These are phyloP conservation scores for Rhynchopsitta pachyrhyncha DNA, from an alignment of 2,113 vertebrate genomes.

Conservation along the genomic window DNA sequence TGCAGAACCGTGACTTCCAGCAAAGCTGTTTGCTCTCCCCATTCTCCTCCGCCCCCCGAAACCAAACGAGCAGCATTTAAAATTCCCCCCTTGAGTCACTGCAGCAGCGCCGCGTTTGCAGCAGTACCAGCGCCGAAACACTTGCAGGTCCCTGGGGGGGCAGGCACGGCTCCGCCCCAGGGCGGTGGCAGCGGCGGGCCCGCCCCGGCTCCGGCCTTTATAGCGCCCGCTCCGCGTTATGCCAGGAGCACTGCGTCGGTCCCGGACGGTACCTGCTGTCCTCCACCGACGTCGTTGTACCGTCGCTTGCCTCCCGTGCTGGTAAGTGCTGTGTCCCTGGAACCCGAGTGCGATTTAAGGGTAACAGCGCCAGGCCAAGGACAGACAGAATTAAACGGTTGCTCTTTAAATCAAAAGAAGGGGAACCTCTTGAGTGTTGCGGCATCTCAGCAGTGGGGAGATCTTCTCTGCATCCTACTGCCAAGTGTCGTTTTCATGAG, in stretches of 20 bases:
- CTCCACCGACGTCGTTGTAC: accelerated
- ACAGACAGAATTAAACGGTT: accelerated
- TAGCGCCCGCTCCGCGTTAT: accelerated
- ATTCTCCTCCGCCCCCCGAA: background rate
- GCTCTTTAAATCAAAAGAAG: background rate
- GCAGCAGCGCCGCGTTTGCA: accelerated
- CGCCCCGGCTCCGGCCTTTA: background rate
- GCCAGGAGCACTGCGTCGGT: accelerated
- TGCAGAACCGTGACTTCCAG: accelerated
- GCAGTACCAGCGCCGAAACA: accelerated
- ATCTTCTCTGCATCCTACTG: accelerated
- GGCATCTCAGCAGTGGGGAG: accelerated
- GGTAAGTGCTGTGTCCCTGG: background rate
- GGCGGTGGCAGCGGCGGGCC: background rate
- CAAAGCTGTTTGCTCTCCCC: accelerated
- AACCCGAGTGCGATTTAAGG: accelerated
- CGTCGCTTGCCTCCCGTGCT: background rate
- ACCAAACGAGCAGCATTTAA: background rate
- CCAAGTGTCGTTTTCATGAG: accelerated
- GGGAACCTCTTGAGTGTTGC: accelerated
- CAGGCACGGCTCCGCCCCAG: background rate
- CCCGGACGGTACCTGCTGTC: accelerated
- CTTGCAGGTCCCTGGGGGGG: background rate
- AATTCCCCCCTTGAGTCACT: background rate
- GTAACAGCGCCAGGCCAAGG: accelerated